Conservation (phyloP, 2,888 invertebrate genomes). For the Lottia gigantea region DNA sequence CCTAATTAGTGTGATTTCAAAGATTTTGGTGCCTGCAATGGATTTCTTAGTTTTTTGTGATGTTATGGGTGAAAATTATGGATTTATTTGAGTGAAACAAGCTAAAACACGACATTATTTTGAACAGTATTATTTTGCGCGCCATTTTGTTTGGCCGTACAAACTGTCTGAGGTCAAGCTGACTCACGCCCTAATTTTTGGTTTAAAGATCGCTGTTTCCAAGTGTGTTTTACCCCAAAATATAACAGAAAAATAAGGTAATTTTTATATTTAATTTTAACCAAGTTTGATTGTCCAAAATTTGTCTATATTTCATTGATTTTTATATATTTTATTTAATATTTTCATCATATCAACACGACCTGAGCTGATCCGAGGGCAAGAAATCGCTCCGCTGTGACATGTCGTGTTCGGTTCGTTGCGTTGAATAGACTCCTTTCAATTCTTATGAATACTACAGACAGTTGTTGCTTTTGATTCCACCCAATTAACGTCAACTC, state of each 20-base stretch:
- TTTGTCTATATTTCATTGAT: no score
- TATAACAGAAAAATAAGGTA: neutral
- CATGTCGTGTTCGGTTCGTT: no score
- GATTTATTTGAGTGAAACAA: neutral
- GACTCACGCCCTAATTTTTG: constrained; percentile 23
- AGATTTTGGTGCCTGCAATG: neutral
- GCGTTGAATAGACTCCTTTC: no score
- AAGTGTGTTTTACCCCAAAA: neutral
- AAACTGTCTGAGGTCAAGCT: constrained; percentile 29
- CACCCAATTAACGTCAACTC: no score
- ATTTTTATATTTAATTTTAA: neutral
- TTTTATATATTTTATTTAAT: no score
- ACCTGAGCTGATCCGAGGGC: no score
- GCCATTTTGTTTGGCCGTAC: constrained; percentile 28
- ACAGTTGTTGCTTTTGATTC: no score
- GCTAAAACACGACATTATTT: constrained; percentile 13
- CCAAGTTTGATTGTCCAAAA: no score
- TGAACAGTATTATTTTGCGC: constrained; percentile 34
- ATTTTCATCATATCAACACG: no score
- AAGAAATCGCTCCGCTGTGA: no score
- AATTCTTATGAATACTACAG: no score
- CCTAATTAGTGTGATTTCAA: neutral
- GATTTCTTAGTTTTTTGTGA: neutral
- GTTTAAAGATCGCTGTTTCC: neutral
- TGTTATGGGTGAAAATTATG: neutral